Percentiles rank a stretch among this genome's conserved stretches.
phyloP scores from a whole-genome alignment of 2,113 vertebrate species.

The Oreochromis spilurus region DNA sequence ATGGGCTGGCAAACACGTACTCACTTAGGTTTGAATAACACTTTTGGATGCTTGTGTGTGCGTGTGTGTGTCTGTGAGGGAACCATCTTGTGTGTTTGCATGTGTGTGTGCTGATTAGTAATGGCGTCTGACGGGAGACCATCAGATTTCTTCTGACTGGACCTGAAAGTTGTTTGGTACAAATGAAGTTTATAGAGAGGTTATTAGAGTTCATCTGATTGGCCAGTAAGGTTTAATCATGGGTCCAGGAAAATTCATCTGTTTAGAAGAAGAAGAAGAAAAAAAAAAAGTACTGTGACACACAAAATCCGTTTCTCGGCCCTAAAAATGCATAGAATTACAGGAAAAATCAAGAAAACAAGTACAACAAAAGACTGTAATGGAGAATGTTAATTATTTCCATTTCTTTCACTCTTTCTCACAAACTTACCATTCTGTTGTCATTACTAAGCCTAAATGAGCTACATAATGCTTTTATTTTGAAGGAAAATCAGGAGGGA shows the following conservation, averaged over 20 bases:
- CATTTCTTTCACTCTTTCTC: not conserved
- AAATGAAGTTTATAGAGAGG: not conserved
- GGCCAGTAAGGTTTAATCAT: not conserved
- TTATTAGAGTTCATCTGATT: not conserved
- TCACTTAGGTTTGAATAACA: not conserved
- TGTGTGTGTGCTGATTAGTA: conserved; percentile 23
- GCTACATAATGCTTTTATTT: not conserved
- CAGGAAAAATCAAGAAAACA: not conserved
- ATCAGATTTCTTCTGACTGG: not conserved
- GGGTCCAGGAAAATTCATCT: not conserved
- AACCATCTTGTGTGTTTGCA: not conserved
- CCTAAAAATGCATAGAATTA: not conserved
- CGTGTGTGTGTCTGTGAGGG: not conserved
- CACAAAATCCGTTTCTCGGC: rapidly evolving
- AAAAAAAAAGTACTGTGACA: not conserved
- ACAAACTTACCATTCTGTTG: not conserved
- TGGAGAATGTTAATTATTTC: not conserved
- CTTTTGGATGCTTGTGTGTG: not conserved
- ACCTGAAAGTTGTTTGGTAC: not conserved
- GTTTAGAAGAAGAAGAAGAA: not conserved
- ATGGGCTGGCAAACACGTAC: not conserved
- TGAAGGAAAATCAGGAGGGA: not conserved
- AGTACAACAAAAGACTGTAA: not conserved
- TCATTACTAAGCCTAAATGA: not conserved
- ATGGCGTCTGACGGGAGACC: conserved; percentile 20